Evolutionary conservation across 2,797 vertebrate species (phyloP), one percentile per base, ranked within the genome.

Genomic region (Sebastes kiyomatsui): DNA sequence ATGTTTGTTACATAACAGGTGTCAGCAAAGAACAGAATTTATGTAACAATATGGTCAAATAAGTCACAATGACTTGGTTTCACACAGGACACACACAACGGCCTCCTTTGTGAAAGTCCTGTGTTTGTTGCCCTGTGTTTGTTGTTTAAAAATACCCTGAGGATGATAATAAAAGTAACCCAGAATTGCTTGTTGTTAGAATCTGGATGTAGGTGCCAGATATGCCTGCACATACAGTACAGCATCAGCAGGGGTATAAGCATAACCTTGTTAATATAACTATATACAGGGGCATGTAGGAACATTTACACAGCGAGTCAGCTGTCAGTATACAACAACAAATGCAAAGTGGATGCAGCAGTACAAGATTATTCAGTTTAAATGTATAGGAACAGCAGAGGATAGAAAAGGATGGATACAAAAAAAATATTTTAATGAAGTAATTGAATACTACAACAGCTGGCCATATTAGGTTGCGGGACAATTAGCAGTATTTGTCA

Each of bases 401-500:
- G 28, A 27, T 4, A 59, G 27, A 22, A 60, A 22, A 61, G 18
- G n/a, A 33, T 7, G 2, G 11, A 66, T 30, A 35, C 3, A 59
- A 59, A 54, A 35, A 33, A 33, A 2, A 20, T 6, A 58, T 72
- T 59, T 33, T 8, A 68, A 58, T 11, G 5, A n/a, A 62, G 16
- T 33, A n/a, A n/a, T 18, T 49, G 10, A 66, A 65, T 20, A 38
- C n/a, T 46, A 16, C 46, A 38, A 27, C 22, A 42, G 30, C n/a
- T 33, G 49, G 22, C 7, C 5, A 18, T 49, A 28, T 64, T 65
- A 27, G 38, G 11, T 52, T 33, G 28, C 18, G 49, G 69, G 27
- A 49, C 33, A 72, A 66, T 80, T 71, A 42, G 33, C 65, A 54
- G 55, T 23, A 65, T 76, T 76, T 72, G 38, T 67, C 64, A 75